Base-by-base conservation (phyloP, 2,797 vertebrate species). In the Etheostoma nigrum region DNA sequence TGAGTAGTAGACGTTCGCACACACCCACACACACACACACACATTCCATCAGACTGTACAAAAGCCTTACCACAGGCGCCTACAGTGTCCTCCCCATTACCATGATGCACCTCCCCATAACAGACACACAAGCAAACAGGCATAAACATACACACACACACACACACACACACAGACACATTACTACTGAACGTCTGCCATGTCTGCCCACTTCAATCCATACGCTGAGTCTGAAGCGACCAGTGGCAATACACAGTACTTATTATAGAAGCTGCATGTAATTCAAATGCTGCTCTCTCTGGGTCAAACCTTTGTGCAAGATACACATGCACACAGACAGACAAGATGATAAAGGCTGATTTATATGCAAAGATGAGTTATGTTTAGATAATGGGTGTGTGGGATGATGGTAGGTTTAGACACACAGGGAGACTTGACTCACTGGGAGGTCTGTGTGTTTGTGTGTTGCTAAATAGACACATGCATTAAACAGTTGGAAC, bases 181-280 rank as follows among this genome's bases (percentile, higher is more conserved):
- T 79, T 72, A 78, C 84, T 67, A 21, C 82, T 91, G 92, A 88
- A 89, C 6, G 47, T 42, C 77, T 81, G 82, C 90, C 92, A 90
- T 33, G 79, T 89, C 80, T 87, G 74, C 88, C 87, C 88, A 87
- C 90, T 92, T 92, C 86, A 90, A 83, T 92, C 82, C 78, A 84
- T 87, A 85, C 6, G 8, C 86, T 60, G 67, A 74, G 67, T 72
- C 83, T 63, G 64, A 74, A 48, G 77, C 83, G 70, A 76, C 52
- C 78, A 6, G 30, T 58, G 58, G 86, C 57, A 61, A 63, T 53
- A 79, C 85, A 85, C 85, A 86, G 81, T 74, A 75, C 85, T 92
- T 83, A 91, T 91, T 91, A 88, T 45, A 79, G 79, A 86, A 78
- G 74, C 79, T 72, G 72, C 69, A 16, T 81, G 65, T 70, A 67